Percentiles rank a stretch among this genome's conserved stretches.
Conservation (phyloP, 2,888 invertebrate species). For the Caenorhabditis uteleia region DNA sequence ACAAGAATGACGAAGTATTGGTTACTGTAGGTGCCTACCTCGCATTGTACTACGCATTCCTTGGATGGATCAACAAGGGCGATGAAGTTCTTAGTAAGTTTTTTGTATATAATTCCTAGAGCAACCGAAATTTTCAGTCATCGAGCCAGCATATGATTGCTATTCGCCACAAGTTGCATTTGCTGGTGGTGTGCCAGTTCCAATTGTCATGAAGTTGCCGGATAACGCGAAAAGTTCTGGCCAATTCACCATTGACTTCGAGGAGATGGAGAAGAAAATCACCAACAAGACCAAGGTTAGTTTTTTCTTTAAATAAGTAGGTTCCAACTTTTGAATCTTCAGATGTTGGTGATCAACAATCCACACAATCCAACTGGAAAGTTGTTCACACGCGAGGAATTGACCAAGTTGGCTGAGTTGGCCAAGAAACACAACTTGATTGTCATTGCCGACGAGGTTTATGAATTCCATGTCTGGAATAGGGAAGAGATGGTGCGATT, state of each 20-base stretch:
- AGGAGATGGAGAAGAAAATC: slow-evolving; percentile 82
- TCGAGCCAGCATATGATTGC: slow-evolving; percentile 98
- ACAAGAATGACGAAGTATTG: slow-evolving; percentile 84
- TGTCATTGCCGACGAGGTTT: slow-evolving; percentile 94
- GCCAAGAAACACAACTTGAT: slow-evolving; percentile 91
- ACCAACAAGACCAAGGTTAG: slow-evolving; percentile 82
- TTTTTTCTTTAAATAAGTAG: background rate
- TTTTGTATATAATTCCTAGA: slow-evolving; percentile 2
- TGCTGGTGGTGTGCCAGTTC: slow-evolving; percentile 85
- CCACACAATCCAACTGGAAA: slow-evolving; percentile 98
- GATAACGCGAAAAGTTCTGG: slow-evolving; percentile 28
- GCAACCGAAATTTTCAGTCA: slow-evolving; percentile 73
- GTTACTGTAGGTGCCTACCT: slow-evolving; percentile 94
- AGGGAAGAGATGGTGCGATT: slow-evolving; percentile 84
- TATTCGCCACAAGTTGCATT: slow-evolving; percentile 91
- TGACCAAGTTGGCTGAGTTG: slow-evolving; percentile 80
- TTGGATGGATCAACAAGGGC: slow-evolving; percentile 84
- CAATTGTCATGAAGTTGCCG: slow-evolving; percentile 82
- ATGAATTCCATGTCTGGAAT: slow-evolving; percentile 93
- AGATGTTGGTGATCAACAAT: slow-evolving; percentile 89
- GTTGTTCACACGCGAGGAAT: slow-evolving; percentile 72
- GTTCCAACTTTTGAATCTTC: background rate
- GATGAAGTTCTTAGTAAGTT: slow-evolving; percentile 72
- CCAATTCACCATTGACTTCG: slow-evolving; percentile 87
- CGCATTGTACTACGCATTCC: slow-evolving; percentile 84